Conservation (phyloP, 1,140 invertebrate species). For the Drosophila nannoptera region DNA sequence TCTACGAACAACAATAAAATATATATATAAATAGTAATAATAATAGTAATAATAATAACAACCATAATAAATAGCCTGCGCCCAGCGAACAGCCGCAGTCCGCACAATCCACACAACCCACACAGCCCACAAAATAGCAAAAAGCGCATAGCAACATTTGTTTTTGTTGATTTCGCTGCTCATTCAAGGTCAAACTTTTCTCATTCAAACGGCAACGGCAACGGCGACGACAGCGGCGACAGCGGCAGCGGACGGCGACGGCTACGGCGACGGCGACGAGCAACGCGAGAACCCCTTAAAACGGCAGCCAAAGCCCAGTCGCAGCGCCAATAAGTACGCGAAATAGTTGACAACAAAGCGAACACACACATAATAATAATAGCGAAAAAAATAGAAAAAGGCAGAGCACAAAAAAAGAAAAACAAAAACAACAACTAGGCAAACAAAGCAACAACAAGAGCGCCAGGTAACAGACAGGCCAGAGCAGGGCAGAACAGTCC, state of each 20-base stretch:
- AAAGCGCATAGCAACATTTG: constrained; percentile 54
- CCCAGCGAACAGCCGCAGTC: constrained; percentile 12
- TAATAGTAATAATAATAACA: background rate
- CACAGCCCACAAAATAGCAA: constrained; percentile 20
- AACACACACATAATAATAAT: constrained; percentile 31
- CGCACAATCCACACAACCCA: constrained; percentile 9
- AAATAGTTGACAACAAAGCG: constrained; percentile 68
- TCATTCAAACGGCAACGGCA: constrained; percentile 51
- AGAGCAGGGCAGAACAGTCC: constrained; percentile 16
- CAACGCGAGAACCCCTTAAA: constrained; percentile 64
- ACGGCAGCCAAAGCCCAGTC: constrained; percentile 46
- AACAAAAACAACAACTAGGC: constrained; percentile 7
- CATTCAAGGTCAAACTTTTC: constrained; percentile 76
- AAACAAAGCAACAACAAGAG: constrained; percentile 32
- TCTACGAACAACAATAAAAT: constrained; percentile 11
- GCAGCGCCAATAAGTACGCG: constrained; percentile 51
- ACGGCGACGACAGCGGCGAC: constrained; percentile 30
- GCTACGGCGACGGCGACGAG: too few relatives aligned
- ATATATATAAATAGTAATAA: constrained; percentile 20
- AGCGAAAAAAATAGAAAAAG: constrained; percentile 10
- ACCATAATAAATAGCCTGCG: background rate
- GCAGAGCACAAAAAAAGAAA: constrained; percentile 22
- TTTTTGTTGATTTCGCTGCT: constrained; percentile 40
- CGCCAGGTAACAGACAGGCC: constrained; percentile 12
- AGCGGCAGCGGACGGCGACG: too few relatives aligned